Conservation (phyloP, 2,888 invertebrate species). For the Lapara coniferarum region DNA sequence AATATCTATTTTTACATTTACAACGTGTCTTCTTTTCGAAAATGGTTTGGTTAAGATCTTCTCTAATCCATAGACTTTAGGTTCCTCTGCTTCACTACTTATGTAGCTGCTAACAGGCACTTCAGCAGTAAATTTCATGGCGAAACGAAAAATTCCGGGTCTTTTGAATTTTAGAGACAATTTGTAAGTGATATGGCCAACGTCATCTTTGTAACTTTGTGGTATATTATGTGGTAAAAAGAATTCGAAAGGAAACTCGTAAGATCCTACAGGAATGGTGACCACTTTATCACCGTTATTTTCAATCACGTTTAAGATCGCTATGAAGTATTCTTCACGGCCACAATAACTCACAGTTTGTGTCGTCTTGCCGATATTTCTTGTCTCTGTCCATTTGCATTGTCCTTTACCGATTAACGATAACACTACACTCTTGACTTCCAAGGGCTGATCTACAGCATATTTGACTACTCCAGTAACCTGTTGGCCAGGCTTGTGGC, state of each 20-base stretch:
- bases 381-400: slow-evolving; percentile 36
- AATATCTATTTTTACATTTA: slow-evolving; percentile 37
- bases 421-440: slow-evolving; percentile 39
- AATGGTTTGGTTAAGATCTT: slow-evolving; percentile 40
- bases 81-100: slow-evolving; percentile 31
- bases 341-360: slow-evolving; percentile 30
- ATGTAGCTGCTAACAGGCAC: slow-evolving; percentile 39
- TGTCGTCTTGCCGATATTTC: background rate
- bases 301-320: slow-evolving; percentile 33
- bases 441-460: slow-evolving; percentile 38
- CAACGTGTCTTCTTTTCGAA: slow-evolving; percentile 34
- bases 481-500: slow-evolving; percentile 37
- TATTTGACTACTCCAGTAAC: slow-evolving; percentile 44
- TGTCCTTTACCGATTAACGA: slow-evolving; percentile 42
- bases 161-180: slow-evolving; percentile 38
- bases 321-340: slow-evolving; percentile 38
- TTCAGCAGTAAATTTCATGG: slow-evolving; percentile 34
- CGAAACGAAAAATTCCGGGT: slow-evolving; percentile 35
- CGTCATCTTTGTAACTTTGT: slow-evolving; percentile 37
- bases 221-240: slow-evolving; percentile 42
- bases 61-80: slow-evolving; percentile 33
- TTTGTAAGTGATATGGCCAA: slow-evolving; percentile 38
- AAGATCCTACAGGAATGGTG: slow-evolving; percentile 29
- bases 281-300: slow-evolving; percentile 26
- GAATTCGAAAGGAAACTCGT: slow-evolving; percentile 38